These are phyloP conservation scores for Pristionchus arcanus DNA, from an alignment of 2,888 invertebrate genomes.

Conservation along the genomic window DNA sequence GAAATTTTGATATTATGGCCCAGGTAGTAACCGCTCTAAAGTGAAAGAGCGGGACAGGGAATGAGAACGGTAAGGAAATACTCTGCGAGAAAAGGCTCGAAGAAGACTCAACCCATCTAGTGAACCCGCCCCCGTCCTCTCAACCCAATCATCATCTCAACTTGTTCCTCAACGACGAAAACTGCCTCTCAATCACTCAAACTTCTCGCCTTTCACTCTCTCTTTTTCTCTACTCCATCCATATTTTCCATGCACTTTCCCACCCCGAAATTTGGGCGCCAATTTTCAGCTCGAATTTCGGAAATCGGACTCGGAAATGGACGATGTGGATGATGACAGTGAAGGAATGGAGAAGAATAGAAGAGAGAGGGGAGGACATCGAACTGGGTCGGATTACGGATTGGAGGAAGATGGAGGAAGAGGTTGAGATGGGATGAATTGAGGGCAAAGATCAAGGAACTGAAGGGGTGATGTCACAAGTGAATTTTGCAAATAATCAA, in stretches of 20 bases:
- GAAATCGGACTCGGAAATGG: constrained; percentile 38
- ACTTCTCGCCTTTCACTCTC: neutral
- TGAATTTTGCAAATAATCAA: neutral
- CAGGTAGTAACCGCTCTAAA: no score
- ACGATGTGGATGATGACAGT: neutral
- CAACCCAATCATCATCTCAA: neutral
- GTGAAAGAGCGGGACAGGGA: no score
- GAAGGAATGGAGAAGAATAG: neutral
- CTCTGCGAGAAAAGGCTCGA: no score
- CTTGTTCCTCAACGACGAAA: neutral
- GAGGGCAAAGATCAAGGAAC: neutral
- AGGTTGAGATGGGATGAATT: neutral
- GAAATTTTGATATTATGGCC: no score
- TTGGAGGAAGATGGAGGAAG: neutral
- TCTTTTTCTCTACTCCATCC: neutral
- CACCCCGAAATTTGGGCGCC: neutral
- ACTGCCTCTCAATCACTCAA: constrained; percentile 27
- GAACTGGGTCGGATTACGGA: constrained; percentile 21
- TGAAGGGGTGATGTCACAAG: no score
- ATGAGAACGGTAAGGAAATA: no score
- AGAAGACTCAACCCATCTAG: no score
- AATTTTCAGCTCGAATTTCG: constrained; percentile 36
- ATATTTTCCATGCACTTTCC: neutral
- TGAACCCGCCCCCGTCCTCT: constrained; percentile 1
- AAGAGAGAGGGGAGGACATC: neutral